Conservation (phyloP, 2,888 invertebrate species). For the Rhingia rostrata region DNA sequence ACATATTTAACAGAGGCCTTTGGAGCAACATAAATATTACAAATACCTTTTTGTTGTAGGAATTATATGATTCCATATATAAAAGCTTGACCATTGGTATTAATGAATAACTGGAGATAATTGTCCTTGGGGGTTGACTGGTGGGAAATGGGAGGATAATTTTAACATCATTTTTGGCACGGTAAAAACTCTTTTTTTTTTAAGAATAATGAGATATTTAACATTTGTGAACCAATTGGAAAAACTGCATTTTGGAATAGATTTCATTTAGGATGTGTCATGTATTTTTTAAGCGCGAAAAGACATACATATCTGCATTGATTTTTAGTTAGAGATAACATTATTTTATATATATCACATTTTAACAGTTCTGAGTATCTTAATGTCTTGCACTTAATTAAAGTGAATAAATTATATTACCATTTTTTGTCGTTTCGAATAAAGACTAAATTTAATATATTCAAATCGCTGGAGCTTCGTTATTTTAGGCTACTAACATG, state of each 20-base stretch:
- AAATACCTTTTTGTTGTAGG: not conserved
- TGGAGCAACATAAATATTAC: not conserved
- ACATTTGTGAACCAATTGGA: constrained; percentile 15
- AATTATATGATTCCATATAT: constrained; percentile 5
- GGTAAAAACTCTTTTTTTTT: not conserved
- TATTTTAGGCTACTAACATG: no score
- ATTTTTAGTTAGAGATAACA: no score
- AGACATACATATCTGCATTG: not conserved
- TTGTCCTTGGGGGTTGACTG: constrained; percentile 28
- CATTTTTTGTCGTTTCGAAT: no score
- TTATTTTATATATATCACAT: no score
- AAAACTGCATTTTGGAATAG: not conserved
- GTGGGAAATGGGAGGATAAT: constrained; percentile 47
- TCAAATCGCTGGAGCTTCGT: no score
- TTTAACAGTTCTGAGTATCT: no score
- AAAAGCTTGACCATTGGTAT: constrained; percentile 50
- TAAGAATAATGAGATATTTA: not conserved
- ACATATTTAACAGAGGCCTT: no score
- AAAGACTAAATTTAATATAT: no score
- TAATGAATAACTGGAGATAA: constrained; percentile 57
- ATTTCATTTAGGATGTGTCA: not conserved
- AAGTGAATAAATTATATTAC: no score
- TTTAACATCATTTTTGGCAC: constrained; percentile 23
- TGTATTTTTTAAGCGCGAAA: not conserved
- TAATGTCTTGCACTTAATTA: no score